Percentiles rank a stretch among this genome's conserved stretches.
Evolutionary conservation across 2,113 vertebrate species (phyloP).

Genomic region (Acrocephalus arundinaceus): DNA sequence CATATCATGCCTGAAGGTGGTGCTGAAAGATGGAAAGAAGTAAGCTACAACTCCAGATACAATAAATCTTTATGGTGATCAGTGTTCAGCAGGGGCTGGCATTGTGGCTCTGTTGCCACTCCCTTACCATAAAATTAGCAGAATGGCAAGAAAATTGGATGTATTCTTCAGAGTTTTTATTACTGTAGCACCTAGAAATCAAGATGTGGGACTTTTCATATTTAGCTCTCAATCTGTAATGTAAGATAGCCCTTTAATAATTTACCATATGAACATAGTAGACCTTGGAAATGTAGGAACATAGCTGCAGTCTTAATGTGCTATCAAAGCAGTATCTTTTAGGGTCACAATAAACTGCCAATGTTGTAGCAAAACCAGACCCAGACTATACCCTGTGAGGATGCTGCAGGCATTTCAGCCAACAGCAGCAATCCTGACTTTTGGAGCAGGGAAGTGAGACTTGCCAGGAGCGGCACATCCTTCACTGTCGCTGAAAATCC

Average conservation of each 20-base stretch:
- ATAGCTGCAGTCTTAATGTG: neutral
- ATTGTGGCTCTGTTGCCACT: neutral
- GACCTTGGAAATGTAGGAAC: neutral
- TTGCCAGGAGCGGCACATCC: neutral
- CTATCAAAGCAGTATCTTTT: neutral
- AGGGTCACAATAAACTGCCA: neutral
- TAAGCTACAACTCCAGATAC: neutral
- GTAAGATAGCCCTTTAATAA: neutral
- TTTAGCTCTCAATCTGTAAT: neutral
- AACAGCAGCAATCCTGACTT: neutral
- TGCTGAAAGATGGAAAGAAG: neutral
- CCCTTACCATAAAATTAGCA: neutral
- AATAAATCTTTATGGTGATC: neutral
- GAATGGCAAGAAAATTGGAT: neutral
- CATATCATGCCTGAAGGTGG: neutral
- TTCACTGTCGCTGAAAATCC: neutral
- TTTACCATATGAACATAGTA: neutral
- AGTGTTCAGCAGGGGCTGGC: neutral
- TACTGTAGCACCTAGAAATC: neutral
- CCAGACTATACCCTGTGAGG: neutral
- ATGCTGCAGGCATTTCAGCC: neutral
- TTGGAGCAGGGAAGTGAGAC: neutral
- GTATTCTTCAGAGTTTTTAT: neutral
- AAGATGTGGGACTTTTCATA: neutral
- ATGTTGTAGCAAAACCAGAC: neutral